phyloP scores from a whole-genome alignment of 2,888 invertebrate species.

The Rhingia campestris region DNA sequence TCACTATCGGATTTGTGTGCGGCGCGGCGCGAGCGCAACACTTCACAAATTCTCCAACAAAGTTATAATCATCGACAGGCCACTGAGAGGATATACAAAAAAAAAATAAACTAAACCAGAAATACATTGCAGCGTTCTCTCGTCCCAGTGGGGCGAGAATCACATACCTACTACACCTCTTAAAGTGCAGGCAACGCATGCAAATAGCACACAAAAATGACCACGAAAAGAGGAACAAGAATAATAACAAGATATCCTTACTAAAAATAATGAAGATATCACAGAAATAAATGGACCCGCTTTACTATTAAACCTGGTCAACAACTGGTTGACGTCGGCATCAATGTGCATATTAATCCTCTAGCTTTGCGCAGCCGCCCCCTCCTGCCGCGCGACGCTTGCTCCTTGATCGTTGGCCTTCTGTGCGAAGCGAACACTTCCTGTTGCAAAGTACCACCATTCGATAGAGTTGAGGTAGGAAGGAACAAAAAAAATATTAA shows the following conservation, averaged over 20 bases:
- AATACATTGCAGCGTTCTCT: slow-evolving; percentile 2
- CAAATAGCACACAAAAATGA: slow-evolving; percentile 58
- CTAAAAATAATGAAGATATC: slow-evolving; percentile 73
- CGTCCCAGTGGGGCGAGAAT: not conserved
- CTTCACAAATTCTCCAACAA: slow-evolving; percentile 70
- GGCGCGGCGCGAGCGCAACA: slow-evolving; percentile 45
- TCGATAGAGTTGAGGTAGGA: not conserved
- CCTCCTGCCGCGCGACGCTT: not conserved
- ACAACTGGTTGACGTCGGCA: slow-evolving; percentile 73
- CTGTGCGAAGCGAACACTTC: slow-evolving; percentile 48
- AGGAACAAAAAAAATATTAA: not conserved
- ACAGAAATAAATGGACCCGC: slow-evolving; percentile 72
- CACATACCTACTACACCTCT: not conserved
- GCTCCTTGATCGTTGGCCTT: slow-evolving; percentile 20
- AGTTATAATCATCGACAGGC: slow-evolving; percentile 48
- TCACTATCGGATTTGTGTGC: slow-evolving; percentile 62
- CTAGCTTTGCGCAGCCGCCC: slow-evolving; percentile 34
- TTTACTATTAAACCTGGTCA: slow-evolving; percentile 67
- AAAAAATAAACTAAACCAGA: slow-evolving; percentile 36
- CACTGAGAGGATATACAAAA: no score
- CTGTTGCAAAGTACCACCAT: slow-evolving; percentile 50
- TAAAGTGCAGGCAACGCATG: slow-evolving; percentile 54
- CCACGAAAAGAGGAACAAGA: slow-evolving; percentile 53
- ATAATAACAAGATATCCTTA: slow-evolving; percentile 65
- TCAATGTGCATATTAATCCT: slow-evolving; percentile 73